Evolutionary conservation across 1,140 invertebrate genomes (phyloP), one percentile per base, ranked within the genome.

Genomic region (Lamellibrachia luymesi): DNA sequence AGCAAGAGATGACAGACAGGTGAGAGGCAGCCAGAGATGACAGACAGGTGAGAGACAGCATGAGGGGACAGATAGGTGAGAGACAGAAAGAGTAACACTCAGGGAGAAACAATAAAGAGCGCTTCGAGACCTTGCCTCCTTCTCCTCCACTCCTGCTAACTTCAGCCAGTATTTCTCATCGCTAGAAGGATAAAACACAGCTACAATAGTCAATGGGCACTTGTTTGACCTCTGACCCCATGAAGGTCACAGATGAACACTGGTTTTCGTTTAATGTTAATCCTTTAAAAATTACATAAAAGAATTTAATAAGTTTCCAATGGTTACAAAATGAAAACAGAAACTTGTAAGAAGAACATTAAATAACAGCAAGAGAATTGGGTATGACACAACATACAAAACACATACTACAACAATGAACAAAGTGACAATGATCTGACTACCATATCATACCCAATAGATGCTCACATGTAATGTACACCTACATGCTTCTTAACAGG

Each of bases 101-200:
- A 91, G 51, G 64, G 91, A 25, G 13, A 91, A 91, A 51, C 91
- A 91, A 91, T 51, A 51, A 91, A 51, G 91, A 7, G 22, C 10
- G 10, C n/a, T 10, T 91, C 51, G 13, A 91, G 17, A 91, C 49
- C 91, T 50, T 17, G 49, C 27, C 17, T 27, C 91, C 17, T 92
- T 52, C 50, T 51, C 50, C 27, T 92, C 92, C 27, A 92, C 50
- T 38, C 92, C 92, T 22, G 92, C 92, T 52, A 92, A 52, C 51
- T 92, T 52, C 92, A 92, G 92, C 92, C 92, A 92, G 52, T 92
- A 92, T 64, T 92, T 92, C 7, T 92, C 92, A 92, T 92, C 92
- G 50, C 27, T 80, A 80, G 64, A 80, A 80, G 64, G 5, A 22
- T 22, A 80, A 80, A 80, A 80, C 64, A 80, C 5, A 17, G 64